phyloP scores from a whole-genome alignment of 1,140 invertebrate species.

The Spodoptera litura region DNA sequence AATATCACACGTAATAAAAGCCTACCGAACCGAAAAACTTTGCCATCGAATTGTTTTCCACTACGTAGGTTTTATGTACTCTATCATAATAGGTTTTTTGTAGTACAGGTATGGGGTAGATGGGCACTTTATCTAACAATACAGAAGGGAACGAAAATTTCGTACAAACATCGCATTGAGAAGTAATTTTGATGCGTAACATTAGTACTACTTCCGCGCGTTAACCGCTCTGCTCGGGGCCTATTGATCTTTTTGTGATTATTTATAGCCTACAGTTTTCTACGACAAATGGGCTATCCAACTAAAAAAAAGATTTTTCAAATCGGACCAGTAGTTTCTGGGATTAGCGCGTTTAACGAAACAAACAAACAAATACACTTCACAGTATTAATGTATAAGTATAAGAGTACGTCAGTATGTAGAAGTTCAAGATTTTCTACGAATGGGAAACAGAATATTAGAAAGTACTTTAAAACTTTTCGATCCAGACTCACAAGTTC shows the following conservation, averaged over 20 bases:
- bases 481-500: slow-evolving; percentile 24
- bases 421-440: slow-evolving; percentile 6
- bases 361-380: too few relatives aligned
- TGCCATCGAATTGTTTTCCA: slow-evolving; percentile 68
- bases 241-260: too few relatives aligned
- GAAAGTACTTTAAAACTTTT: slow-evolving; percentile 33
- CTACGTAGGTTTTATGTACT: slow-evolving; percentile 49
- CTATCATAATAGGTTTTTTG: slow-evolving; percentile 48
- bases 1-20: slow-evolving; percentile 76
- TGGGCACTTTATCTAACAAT: background rate
- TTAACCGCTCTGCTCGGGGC: too few relatives aligned
- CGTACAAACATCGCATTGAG: background rate
- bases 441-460: slow-evolving; percentile 19
- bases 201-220: too few relatives aligned
- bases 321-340: too few relatives aligned
- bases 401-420: background rate
- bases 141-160: background rate
- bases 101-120: slow-evolving; percentile 37
- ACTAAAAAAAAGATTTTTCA: too few relatives aligned
- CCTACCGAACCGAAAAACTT: slow-evolving; percentile 67
- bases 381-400: too few relatives aligned
- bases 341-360: too few relatives aligned
- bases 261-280: too few relatives aligned
- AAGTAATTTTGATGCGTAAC: background rate
- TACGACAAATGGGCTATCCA: too few relatives aligned